Conservation (phyloP, 1,140 invertebrate genomes). For the Drosophila orosa region DNA sequence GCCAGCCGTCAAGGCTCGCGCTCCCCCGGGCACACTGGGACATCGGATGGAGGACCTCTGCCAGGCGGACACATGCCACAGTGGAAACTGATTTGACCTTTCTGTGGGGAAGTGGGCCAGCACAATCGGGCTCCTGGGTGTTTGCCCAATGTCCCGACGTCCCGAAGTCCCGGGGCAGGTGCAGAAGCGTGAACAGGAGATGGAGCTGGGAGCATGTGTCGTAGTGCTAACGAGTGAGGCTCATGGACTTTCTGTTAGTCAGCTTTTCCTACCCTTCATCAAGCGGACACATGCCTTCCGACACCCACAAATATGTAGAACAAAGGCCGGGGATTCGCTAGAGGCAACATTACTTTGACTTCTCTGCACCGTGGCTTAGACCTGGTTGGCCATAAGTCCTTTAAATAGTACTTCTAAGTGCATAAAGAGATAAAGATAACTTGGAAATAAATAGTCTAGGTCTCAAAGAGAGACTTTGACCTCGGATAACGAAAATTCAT, state of each 20-base stretch:
- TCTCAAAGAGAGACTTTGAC: no score
- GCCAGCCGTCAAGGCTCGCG: constrained; percentile 17
- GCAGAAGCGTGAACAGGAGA: constrained; percentile 33
- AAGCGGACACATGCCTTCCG: constrained; percentile 14
- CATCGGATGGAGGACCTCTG: constrained; percentile 15
- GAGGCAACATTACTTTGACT: constrained; percentile 41
- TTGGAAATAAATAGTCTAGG: no score
- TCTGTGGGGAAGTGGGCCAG: neutral
- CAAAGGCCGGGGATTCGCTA: constrained; percentile 34
- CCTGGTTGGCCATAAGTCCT: neutral
- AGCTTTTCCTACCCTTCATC: neutral
- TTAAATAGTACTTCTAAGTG: neutral
- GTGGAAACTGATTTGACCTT: constrained; percentile 52
- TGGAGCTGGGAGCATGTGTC: constrained; percentile 10
- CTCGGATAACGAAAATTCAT: neutral
- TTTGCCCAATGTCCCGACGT: constrained; percentile 28
- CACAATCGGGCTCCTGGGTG: constrained; percentile 19
- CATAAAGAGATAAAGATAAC: neutral
- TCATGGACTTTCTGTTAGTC: constrained; percentile 51
- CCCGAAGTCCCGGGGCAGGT: constrained; percentile 27
- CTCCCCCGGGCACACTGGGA: constrained; percentile 9
- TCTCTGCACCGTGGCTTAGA: constrained; percentile 23
- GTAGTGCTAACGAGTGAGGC: constrained; percentile 63
- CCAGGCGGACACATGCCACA: constrained; percentile 34
- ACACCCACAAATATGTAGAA: constrained; percentile 30